These are phyloP conservation scores for Hapalemur alaotrensis DNA, from an alignment of 2,797 vertebrate species.

Conservation along the genomic window DNA sequence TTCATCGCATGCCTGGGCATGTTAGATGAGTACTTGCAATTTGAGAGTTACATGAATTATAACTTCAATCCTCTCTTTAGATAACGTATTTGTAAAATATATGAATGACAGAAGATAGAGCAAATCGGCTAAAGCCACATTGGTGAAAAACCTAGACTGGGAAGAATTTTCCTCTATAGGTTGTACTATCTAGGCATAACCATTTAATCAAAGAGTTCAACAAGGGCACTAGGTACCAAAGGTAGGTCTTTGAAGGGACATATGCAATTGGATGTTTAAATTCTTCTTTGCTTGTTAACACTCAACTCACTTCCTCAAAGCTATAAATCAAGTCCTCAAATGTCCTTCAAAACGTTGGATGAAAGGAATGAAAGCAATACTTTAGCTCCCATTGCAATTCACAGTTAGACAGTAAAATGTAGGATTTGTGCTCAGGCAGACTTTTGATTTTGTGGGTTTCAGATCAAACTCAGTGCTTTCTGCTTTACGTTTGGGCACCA, in stretches of 20 bases:
- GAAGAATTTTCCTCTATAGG: neutral
- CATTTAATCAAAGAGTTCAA: constrained; percentile 57
- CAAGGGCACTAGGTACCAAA: neutral
- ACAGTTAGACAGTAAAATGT: constrained; percentile 50
- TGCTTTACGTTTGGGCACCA: constrained; percentile 45
- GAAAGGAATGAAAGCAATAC: constrained; percentile 61
- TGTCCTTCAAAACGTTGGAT: constrained; percentile 55
- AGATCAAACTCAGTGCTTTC: constrained; percentile 57
- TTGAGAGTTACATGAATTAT: neutral
- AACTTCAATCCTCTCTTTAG: neutral
- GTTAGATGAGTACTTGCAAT: neutral
- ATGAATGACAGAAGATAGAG: neutral
- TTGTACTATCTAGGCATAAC: neutral
- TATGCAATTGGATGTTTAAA: constrained; percentile 53
- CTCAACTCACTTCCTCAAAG: constrained; percentile 53
- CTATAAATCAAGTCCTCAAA: constrained; percentile 59
- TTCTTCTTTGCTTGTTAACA: constrained; percentile 61
- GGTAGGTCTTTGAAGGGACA: constrained; percentile 39
- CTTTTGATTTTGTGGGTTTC: constrained; percentile 68
- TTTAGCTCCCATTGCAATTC: constrained; percentile 27
- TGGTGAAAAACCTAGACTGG: neutral
- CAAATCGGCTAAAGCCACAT: neutral
- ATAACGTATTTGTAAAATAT: neutral
- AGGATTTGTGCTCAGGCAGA: constrained; percentile 29
- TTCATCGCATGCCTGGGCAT: neutral